Conservation (phyloP, 2,113 vertebrate genomes). For the Calidris pygmaea region DNA sequence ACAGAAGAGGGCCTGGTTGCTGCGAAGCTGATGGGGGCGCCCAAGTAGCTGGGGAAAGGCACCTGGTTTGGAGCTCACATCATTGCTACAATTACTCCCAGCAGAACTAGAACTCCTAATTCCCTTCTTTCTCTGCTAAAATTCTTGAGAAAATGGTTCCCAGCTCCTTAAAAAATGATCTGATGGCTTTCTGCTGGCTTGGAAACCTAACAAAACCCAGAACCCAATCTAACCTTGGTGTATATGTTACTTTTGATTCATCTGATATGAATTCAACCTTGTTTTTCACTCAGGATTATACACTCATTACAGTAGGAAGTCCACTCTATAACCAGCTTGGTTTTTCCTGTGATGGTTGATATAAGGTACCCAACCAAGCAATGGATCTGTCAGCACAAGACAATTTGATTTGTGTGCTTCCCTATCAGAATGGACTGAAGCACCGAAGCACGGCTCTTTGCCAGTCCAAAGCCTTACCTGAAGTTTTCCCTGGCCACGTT, state of each 20-base stretch:
- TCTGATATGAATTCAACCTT: background rate
- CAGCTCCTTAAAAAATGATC: background rate
- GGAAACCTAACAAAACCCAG: background rate
- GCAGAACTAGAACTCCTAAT: background rate
- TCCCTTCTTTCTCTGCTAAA: background rate
- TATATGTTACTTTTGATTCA: background rate
- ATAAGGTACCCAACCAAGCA: background rate
- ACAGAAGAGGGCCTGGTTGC: background rate
- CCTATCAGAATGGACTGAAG: background rate
- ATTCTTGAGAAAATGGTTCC: background rate
- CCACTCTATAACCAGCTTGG: background rate
- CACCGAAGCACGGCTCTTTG: background rate
- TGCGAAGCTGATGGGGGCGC: background rate
- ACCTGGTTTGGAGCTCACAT: background rate
- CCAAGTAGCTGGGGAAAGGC: background rate
- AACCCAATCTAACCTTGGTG: background rate
- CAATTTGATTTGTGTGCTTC: background rate
- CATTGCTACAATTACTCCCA: background rate
- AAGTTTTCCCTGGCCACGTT: background rate
- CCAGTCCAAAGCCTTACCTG: background rate
- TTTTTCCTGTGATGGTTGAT: background rate
- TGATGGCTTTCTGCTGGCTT: background rate
- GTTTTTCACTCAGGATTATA: background rate
- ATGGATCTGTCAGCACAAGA: background rate
- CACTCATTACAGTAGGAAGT: background rate